Evolutionary conservation across 1,140 invertebrate species (phyloP).

Genomic region (Orius insidiosus): DNA sequence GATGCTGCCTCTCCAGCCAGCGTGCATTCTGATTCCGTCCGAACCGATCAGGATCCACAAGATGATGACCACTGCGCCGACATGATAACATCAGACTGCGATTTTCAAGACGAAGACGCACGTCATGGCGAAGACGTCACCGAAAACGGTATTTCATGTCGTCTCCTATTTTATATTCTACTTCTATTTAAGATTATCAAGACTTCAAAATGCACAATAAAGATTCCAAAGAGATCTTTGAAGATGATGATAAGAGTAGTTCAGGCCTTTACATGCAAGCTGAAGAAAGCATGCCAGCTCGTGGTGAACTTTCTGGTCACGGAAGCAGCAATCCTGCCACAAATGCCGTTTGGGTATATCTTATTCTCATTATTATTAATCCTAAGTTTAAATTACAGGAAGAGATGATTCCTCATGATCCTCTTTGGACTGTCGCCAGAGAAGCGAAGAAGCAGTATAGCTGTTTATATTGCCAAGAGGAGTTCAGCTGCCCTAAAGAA

Average conservation of each 20-base stretch:
- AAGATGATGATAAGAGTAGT: conserved; percentile 7
- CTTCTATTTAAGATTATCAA: no score
- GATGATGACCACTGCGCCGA: conserved; percentile 5
- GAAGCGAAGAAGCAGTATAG: conserved; percentile 10
- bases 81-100: conserved; percentile 14
- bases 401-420: neutral
- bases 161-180: neutral
- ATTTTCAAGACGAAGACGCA: conserved; percentile 13
- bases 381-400: neutral
- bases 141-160: neutral
- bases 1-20: neutral
- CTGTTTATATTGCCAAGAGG: conserved; percentile 32
- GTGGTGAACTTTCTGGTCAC: conserved; percentile 63
- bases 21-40: no score
- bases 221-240: neutral
- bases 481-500: conserved; percentile 44
- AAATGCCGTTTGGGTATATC: neutral
- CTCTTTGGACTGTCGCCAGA: neutral
- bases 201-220: no score
- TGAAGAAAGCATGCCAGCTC: conserved; percentile 66
- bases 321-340: conserved; percentile 52
- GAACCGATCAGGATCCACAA: neutral
- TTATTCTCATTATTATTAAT: neutral
- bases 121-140: conserved; percentile 12
- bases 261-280: conserved; percentile 46